phyloP scores from a whole-genome alignment of 1,140 invertebrate genomes.

The Coelopa frigida region DNA sequence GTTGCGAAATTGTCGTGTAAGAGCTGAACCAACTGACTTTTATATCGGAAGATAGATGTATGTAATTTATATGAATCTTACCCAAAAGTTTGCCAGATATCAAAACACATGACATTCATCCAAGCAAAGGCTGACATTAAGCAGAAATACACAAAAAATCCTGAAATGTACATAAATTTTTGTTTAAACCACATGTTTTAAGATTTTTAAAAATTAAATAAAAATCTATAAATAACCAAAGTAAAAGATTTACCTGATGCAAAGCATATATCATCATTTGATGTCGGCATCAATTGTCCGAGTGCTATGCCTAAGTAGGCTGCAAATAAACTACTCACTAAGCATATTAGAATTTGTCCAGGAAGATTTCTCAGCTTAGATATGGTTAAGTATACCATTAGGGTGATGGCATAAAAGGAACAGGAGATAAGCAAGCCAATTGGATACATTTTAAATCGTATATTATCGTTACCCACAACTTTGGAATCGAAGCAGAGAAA shows the following conservation, averaged over 20 bases:
- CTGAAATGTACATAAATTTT: conserved; percentile 50
- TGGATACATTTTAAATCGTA: conserved; percentile 36
- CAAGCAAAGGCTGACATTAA: conserved; percentile 82
- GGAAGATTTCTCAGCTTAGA: conserved; percentile 60
- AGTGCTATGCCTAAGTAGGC: conserved; percentile 54
- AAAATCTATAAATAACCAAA: background rate
- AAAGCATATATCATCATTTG: conserved; percentile 30
- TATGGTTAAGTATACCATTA: conserved; percentile 57
- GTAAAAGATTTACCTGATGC: conserved; percentile 26
- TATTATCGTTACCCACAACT: conserved; percentile 29
- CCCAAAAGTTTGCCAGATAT: conserved; percentile 83
- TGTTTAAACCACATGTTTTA: background rate
- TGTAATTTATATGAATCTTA: conserved; percentile 41
- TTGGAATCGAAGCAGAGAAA: conserved; percentile 38
- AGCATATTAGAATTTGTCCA: conserved; percentile 61
- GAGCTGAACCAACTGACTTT: too few relatives aligned
- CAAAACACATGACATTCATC: conserved; percentile 85
- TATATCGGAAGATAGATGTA: background rate
- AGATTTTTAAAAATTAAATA: background rate
- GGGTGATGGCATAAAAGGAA: conserved; percentile 55
- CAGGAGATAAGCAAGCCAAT: conserved; percentile 48
- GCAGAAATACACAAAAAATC: conserved; percentile 73
- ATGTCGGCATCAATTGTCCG: conserved; percentile 45
- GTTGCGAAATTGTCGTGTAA: too few relatives aligned
- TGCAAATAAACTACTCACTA: conserved; percentile 55